Evolutionary conservation across 2,888 invertebrate species (phyloP), one percentile per base, ranked within the genome.

Genomic region (Calameuta pallipes): DNA sequence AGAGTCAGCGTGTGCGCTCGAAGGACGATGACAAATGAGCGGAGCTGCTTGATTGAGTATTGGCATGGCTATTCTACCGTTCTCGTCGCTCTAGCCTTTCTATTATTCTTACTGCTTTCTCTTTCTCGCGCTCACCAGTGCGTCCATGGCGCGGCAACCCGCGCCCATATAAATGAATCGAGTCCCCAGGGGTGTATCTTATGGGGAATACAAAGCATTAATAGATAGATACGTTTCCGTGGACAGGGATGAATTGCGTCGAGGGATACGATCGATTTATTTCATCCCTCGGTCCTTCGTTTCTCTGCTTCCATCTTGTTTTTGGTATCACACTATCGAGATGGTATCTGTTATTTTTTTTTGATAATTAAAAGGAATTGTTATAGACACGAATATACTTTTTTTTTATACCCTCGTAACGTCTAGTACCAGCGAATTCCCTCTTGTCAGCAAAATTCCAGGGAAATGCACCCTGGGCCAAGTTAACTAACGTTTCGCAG

Each of bases 121-220:
- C 56, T 56, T 56, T 56, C 56, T 56, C 56, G 56, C 56, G 9
- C 23, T 2, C 56, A 56, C 56, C 9, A 56, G 23, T 56, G 56
- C 9, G 56, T 23, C 79, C 74, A 77, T 78, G 76, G 71, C 35
- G 76, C 70, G 70, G 77, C 73, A 71, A 75, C 76, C 69, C 74
- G 75, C 81, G 77, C 82, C 85, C 82, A 87, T 90, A 90, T 90
- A 90, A 90, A 90, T 90, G 89, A 90, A 90, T 89, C 87, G 87
- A 80, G 87, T 89, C 89, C 87, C 89, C 83, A 80, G 87, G 87
- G 88, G 83, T 85, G 87, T 88, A 88, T 90, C 88, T 88, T 88
- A 85, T 85, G 75, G 84, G 87, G 89, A 87, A 89, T 88, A 89
- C 87, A 88, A 89, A 90, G 88, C 89, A 88, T 90, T 90, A 90